These are phyloP conservation scores for Accipiter cooperii DNA, from an alignment of 2,113 vertebrate species.

Conservation along the genomic window DNA sequence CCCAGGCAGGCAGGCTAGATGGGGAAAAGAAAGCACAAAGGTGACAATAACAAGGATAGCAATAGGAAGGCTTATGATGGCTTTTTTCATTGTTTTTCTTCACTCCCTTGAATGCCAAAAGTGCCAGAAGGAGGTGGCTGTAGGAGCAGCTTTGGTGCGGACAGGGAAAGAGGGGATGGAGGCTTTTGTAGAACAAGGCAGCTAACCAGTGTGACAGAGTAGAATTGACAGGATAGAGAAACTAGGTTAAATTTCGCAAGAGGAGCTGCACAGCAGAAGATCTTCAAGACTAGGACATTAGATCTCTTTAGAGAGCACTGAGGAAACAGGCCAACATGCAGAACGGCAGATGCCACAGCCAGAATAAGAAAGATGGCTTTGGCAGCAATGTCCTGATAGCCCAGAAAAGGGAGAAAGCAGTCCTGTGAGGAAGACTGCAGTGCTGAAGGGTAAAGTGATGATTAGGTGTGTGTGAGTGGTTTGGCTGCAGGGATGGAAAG, in stretches of 20 bases:
- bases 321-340: background rate
- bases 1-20: background rate
- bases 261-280: background rate
- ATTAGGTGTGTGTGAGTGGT: background rate
- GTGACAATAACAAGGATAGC: background rate
- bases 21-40: background rate
- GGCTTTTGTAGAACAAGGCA: background rate
- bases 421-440: background rate
- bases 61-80: background rate
- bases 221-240: background rate
- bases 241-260: background rate
- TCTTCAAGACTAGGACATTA: background rate
- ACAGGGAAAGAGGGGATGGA: background rate
- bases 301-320: background rate
- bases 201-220: background rate
- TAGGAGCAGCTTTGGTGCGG: background rate
- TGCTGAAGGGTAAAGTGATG: background rate
- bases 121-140: background rate
- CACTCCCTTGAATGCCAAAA: background rate
- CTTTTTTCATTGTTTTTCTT: background rate
- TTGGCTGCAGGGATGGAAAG: background rate
- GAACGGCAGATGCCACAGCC: background rate
- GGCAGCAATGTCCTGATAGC: background rate
- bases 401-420: background rate
- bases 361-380: background rate